phyloP scores from a whole-genome alignment of 1,140 invertebrate species.

The Cardiocondyla obscurior region DNA sequence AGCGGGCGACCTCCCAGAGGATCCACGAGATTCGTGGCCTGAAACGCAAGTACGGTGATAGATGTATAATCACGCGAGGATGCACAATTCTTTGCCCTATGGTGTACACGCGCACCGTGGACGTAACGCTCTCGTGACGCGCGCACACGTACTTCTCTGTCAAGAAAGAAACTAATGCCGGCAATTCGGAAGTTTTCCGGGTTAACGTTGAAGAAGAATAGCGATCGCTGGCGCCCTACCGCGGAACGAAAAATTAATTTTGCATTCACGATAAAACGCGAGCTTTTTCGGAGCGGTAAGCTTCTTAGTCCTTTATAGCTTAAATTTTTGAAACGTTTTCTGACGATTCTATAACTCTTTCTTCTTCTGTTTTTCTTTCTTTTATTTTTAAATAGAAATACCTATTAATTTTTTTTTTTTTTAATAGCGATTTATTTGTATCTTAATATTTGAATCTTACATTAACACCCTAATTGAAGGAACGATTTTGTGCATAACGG shows the following conservation, averaged over 20 bases:
- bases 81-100: constrained; percentile 53
- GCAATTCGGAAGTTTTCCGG: constrained; percentile 38
- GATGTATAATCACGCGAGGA: constrained; percentile 66
- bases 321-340: background rate
- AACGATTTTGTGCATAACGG: background rate
- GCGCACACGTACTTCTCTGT: constrained; percentile 13
- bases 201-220: constrained; percentile 31
- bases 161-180: constrained; percentile 46
- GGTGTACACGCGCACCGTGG: background rate
- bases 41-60: constrained; percentile 50
- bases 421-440: too few species aligned
- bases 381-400: too few species aligned
- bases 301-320: background rate
- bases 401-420: too few species aligned
- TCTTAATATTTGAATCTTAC: background rate
- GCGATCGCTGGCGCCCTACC: constrained; percentile 12
- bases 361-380: too few species aligned
- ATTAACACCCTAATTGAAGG: background rate
- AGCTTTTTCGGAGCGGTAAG: background rate
- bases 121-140: background rate
- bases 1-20: background rate
- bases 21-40: constrained; percentile 10
- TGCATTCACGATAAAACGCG: constrained; percentile 26
- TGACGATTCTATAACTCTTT: background rate
- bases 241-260: constrained; percentile 50